Evolutionary conservation across 30 jellyfish, hydroid and myxozoan genomes (phyloP), one percentile per base, ranked within the genome.

Genomic region (Cassiopea andromeda): DNA sequence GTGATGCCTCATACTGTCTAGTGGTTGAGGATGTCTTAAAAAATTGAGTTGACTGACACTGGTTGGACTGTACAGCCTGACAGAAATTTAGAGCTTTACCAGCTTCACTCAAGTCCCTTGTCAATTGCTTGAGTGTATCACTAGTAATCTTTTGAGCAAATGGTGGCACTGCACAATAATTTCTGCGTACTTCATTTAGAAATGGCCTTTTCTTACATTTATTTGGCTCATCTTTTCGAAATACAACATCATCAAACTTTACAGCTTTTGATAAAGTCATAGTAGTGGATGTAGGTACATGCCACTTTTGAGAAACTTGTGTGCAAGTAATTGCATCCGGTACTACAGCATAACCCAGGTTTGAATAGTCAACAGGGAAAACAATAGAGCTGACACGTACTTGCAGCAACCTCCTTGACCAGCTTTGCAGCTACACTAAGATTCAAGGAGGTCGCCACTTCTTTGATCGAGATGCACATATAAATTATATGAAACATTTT

Each of bases 341-440:
- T 7, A 87, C 71, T 44, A 43, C 48, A 9, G 47, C 46, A 27
- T 1, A 50, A 18, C 64, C 93, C 59, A 78, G 38, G 45, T 77
- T 67, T 16, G 75, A 75, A 49, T 14, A 87, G 75, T 87, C 94
- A 17, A 87, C 66, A 27, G 78, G 43, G 72, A 48, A 19, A 38
- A 78, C 38, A 87, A 57, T 2, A 61, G 67, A 18, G 91, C 91
- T n/a, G 94, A 85, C 46, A 61, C 94, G 64, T 77, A 93, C 78
- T 81, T 81, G 78, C 89, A 90, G 48, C 91, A 88, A 46, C 97
- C 91, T 44, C 87, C 85, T 64, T 71, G 85, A 17, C 93, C 93
- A 44, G 90, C 93, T 64, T 85, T 85, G 73, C 83, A 70, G 48
- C 43, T 67, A 46, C 73, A 45, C 54, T 82, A 43, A 17, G 87